Base-by-base conservation (phyloP, 1,140 invertebrate species). In the Rhyzopertha dominica region DNA sequence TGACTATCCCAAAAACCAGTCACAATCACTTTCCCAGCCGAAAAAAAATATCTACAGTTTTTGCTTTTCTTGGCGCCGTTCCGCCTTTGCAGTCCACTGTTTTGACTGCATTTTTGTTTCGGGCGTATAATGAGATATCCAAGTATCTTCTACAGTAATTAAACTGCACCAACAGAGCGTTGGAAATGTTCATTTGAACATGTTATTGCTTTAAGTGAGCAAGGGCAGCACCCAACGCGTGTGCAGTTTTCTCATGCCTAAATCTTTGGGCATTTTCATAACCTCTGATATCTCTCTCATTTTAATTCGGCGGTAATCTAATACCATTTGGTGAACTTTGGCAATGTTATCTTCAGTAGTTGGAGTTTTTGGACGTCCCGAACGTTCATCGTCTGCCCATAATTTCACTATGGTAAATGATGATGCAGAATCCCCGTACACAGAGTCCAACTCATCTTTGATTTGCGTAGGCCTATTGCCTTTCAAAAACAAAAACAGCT, bases 91-190 rank as follows among this genome's bases (percentile, higher is more conserved):
- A n/a, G n/a, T n/a, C n/a, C n/a, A n/a, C n/a, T n/a, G n/a, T n/a
- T n/a, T n/a, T n/a, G n/a, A n/a, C n/a, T n/a, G n/a, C n/a, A n/a
- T n/a, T n/a, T n/a, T n/a, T n/a, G n/a, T n/a, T n/a, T n/a, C n/a
- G n/a, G n/a, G n/a, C n/a, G n/a, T n/a, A n/a, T n/a, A n/a, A n/a
- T n/a, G n/a, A n/a, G n/a, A n/a, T n/a, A n/a, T n/a, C n/a, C n/a
- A n/a, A n/a, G n/a, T n/a, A n/a, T n/a, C n/a, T n/a, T n/a, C n/a
- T 39, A 39, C 36, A 39, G 20, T 39, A 25, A 24, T 25, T 61
- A 59, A 63, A 66, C 53, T 57, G 24, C 49, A 24, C 47, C 36
- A 65, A 65, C 54, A 51, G 54, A 42, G 53, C 38, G 41, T 63
- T 48, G 43, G 54, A 53, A 53, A 41, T 43, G 38, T 46, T n/a